These are phyloP conservation scores for Drosophila anceps DNA, from an alignment of 2,888 invertebrate species.

Conservation along the genomic window DNA sequence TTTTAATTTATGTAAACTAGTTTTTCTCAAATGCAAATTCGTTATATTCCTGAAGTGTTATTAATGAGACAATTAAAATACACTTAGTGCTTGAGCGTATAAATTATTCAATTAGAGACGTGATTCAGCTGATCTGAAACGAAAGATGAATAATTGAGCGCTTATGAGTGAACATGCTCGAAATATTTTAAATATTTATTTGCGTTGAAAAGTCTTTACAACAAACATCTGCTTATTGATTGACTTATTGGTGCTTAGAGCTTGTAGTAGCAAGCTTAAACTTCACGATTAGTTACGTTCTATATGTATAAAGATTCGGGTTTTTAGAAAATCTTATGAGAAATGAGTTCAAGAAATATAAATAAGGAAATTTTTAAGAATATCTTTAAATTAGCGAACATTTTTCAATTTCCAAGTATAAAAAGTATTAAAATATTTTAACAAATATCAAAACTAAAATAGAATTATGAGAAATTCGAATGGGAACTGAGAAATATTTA, in stretches of 20 bases:
- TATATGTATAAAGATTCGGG: too few relatives aligned
- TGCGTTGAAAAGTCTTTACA: background rate
- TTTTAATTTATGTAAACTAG: constrained; percentile 7
- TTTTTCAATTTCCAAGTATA: too few relatives aligned
- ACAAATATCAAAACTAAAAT: background rate
- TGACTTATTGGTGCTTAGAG: background rate
- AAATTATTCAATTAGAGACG: constrained; percentile 10
- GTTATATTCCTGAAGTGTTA: background rate
- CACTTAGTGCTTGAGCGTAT: background rate
- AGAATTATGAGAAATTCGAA: background rate
- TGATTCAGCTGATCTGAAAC: constrained; percentile 10
- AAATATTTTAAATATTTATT: background rate
- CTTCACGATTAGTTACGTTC: too few relatives aligned
- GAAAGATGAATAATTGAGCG: background rate
- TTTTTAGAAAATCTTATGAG: too few relatives aligned
- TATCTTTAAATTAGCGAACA: too few relatives aligned
- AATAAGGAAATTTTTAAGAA: too few relatives aligned
- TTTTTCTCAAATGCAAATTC: background rate
- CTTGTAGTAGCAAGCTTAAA: too few relatives aligned
- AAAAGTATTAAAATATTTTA: too few relatives aligned
- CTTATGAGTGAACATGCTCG: background rate
- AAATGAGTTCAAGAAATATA: too few relatives aligned
- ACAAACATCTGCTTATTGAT: background rate
- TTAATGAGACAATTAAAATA: constrained; percentile 20
- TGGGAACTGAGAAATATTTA: background rate